Conservation (phyloP, 2,888 invertebrate genomes). For the Sarcophaga rosellei region DNA sequence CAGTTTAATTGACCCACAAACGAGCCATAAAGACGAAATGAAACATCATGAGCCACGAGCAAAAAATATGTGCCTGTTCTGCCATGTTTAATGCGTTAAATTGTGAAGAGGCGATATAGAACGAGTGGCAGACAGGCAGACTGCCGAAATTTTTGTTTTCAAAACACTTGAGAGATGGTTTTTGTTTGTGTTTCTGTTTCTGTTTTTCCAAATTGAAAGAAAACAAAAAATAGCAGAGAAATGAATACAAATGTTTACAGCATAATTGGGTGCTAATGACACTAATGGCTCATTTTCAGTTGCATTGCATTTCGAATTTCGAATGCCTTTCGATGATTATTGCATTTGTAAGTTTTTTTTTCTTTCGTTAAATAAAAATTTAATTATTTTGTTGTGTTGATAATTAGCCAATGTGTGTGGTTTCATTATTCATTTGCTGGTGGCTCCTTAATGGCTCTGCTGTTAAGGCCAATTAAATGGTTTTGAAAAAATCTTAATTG, state of each 20-base stretch:
- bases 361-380: slow-evolving; percentile 21
- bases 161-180: slow-evolving; percentile 57
- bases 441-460: slow-evolving; percentile 60
- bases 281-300: slow-evolving; percentile 73
- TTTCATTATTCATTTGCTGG: neutral
- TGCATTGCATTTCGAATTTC: slow-evolving; percentile 26
- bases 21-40: neutral
- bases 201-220: slow-evolving; percentile 46
- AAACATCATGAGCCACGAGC: slow-evolving; percentile 50
- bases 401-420: slow-evolving; percentile 64
- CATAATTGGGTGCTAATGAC: slow-evolving; percentile 80
- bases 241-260: slow-evolving; percentile 69
- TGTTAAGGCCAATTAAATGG: slow-evolving; percentile 28
- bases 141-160: slow-evolving; percentile 49
- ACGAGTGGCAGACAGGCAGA: slow-evolving; percentile 62
- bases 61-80: slow-evolving; percentile 33
- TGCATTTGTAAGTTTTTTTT: slow-evolving; percentile 11
- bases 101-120: slow-evolving; percentile 21
- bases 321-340: neutral
- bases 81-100: neutral
- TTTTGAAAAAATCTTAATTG: neutral
- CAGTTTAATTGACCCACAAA: slow-evolving; percentile 2
- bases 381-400: slow-evolving; percentile 54
- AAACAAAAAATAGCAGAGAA: slow-evolving; percentile 14
- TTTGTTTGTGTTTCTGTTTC: slow-evolving; percentile 56